These are phyloP conservation scores for Arnoldichthys spilopterus DNA, from an alignment of 2,797 vertebrate species.

Conservation along the genomic window DNA sequence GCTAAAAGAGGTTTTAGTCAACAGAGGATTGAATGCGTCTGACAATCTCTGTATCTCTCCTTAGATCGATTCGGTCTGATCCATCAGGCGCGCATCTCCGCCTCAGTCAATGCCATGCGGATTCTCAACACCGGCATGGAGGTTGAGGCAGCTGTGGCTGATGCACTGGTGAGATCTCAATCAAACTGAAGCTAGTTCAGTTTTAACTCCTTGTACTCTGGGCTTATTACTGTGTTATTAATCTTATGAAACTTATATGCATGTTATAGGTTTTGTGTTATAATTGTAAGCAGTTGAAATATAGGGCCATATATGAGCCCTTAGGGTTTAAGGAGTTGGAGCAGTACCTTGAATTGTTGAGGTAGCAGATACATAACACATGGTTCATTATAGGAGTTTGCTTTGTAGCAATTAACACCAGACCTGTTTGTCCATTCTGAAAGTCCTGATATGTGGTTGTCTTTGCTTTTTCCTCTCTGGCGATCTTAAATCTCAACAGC, in stretches of 20 bases:
- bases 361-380: not conserved
- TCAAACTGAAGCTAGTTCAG: not conserved
- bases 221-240: not conserved
- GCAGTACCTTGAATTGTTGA: not conserved
- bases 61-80: conserved; percentile 80
- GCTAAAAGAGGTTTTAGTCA: not conserved
- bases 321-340: not conserved
- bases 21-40: not conserved
- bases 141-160: conserved; percentile 91
- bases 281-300: not conserved
- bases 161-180: conserved; percentile 84
- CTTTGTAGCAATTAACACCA: not conserved
- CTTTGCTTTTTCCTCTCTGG: conserved; percentile 79
- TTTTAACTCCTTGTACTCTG: not conserved
- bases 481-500: conserved; percentile 80
- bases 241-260: too few species aligned
- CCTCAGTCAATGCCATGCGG: conserved; percentile 90
- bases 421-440: not conserved
- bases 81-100: conserved; percentile 88
- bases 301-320: not conserved
- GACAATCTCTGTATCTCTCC: not conserved
- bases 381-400: not conserved
- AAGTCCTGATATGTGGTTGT: conserved; percentile 45
- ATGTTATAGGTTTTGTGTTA: not conserved
- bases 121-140: conserved; percentile 92